Percentiles rank a stretch among this genome's conserved stretches.
Evolutionary conservation across 2,888 invertebrate species (phyloP).

Genomic region (Strigamia maritima): DNA sequence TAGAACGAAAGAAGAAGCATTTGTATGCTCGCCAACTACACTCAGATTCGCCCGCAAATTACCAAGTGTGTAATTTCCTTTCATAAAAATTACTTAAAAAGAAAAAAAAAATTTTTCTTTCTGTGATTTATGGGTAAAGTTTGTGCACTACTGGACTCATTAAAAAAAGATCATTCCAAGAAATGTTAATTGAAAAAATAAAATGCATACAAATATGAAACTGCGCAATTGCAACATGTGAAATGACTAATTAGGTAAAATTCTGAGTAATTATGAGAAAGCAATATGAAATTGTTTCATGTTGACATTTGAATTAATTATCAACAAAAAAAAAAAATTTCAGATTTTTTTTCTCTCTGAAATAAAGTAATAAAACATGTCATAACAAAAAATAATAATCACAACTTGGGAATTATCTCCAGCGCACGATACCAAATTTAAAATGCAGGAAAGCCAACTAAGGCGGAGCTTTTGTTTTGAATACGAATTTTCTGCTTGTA

Average conservation of each 20-base stretch:
- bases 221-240: not conserved
- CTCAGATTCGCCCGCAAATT: constrained; percentile 14
- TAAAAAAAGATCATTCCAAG: not conserved
- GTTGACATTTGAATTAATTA: not conserved
- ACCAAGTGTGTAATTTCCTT: constrained; percentile 25
- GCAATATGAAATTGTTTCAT: not conserved
- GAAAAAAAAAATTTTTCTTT: not conserved
- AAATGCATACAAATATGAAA: not conserved
- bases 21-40: constrained; percentile 30
- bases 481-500: not conserved
- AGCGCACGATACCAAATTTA: not conserved
- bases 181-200: not conserved
- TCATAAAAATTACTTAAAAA: not conserved
- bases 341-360: not conserved
- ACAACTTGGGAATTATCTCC: not conserved
- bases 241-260: constrained; percentile 14
- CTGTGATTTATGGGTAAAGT: constrained; percentile 10
- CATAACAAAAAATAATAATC: not conserved
- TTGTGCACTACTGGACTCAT: constrained; percentile 6
- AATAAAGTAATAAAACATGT: not conserved
- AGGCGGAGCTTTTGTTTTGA: constrained; percentile 18
- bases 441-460: not conserved
- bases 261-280: not conserved
- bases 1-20: constrained; percentile 13
- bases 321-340: not conserved